These are phyloP conservation scores for Branchinecta sandiegonensis DNA, from an alignment of 2,888 invertebrate genomes.

Conservation along the genomic window DNA sequence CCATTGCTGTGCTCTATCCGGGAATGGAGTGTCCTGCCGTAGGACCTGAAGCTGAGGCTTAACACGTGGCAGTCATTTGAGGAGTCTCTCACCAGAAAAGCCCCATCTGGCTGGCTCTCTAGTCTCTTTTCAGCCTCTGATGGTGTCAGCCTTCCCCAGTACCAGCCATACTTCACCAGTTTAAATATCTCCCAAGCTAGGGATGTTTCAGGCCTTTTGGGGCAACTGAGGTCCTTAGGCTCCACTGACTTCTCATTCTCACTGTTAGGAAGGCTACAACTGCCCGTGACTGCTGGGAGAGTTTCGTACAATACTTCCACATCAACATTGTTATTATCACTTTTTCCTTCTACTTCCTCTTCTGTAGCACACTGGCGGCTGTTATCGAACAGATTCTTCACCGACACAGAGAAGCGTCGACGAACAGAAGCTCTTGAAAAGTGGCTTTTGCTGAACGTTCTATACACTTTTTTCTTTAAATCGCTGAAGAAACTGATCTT, in stretches of 20 bases:
- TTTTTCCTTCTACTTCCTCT: background rate
- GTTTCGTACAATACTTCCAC: conserved; percentile 6
- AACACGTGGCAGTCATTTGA: conserved; percentile 53
- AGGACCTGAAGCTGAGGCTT: conserved; percentile 53
- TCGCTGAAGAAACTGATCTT: background rate
- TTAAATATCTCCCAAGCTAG: conserved; percentile 34
- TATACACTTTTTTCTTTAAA: conserved; percentile 7
- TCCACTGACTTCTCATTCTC: background rate
- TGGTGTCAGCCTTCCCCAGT: conserved; percentile 63
- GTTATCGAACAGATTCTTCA: background rate
- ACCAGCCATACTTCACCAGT: conserved; percentile 47
- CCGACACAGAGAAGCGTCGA: conserved; percentile 4
- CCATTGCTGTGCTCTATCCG: conserved; percentile 57
- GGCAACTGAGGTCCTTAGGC: background rate
- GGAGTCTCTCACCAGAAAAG: conserved; percentile 63
- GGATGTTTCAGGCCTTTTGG: background rate
- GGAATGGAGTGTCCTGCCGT: conserved; percentile 54
- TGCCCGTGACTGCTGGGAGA: background rate
- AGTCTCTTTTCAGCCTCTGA: conserved; percentile 55
- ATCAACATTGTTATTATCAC: conserved; percentile 8
- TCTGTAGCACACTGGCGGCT: background rate
- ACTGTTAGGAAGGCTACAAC: too few species aligned
- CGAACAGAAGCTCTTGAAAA: background rate
- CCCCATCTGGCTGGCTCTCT: conserved; percentile 52
- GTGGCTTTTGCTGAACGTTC: conserved; percentile 1